These are phyloP conservation scores for Alectura lathami DNA, from an alignment of 2,113 vertebrate genomes.

Conservation along the genomic window DNA sequence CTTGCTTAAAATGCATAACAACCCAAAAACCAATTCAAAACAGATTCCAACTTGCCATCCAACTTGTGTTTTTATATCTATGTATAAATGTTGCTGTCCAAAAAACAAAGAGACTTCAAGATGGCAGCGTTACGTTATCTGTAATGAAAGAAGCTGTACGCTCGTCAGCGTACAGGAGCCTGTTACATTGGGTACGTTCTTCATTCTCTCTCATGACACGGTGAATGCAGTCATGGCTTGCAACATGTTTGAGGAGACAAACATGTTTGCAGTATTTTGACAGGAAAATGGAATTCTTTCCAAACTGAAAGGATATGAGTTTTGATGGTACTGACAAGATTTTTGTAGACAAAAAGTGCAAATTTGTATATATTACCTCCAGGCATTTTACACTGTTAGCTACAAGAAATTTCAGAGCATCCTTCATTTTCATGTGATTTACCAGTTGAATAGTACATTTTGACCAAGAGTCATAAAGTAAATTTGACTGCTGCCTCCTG, in stretches of 20 bases:
- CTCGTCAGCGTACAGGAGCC: conserved; percentile 53
- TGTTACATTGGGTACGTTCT: conserved; percentile 50
- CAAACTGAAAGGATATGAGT: background rate
- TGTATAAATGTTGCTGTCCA: conserved; percentile 24
- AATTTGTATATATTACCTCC: conserved; percentile 41
- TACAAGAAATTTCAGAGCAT: conserved; percentile 34
- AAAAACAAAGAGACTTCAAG: conserved; percentile 36
- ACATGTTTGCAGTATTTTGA: conserved; percentile 14
- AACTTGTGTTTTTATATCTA: background rate
- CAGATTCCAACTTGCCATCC: background rate
- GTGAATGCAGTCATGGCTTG: conserved; percentile 47
- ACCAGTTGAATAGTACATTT: conserved; percentile 90
- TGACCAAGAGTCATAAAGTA: conserved; percentile 97
- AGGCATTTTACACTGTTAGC: conserved; percentile 39
- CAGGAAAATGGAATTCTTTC: conserved; percentile 3
- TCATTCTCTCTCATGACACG: conserved; percentile 50
- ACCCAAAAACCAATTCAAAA: background rate
- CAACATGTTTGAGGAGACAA: conserved; percentile 44
- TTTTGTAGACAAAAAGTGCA: conserved; percentile 50
- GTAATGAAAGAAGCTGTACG: conserved; percentile 58
- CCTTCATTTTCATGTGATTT: conserved; percentile 64
- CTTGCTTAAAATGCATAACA: background rate
- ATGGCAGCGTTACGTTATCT: conserved; percentile 50
- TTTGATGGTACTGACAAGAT: conserved; percentile 1
- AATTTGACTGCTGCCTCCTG: conserved; percentile 91